These are phyloP conservation scores for Nephrotoma appendiculata DNA, from an alignment of 2,888 invertebrate genomes.

Conservation along the genomic window DNA sequence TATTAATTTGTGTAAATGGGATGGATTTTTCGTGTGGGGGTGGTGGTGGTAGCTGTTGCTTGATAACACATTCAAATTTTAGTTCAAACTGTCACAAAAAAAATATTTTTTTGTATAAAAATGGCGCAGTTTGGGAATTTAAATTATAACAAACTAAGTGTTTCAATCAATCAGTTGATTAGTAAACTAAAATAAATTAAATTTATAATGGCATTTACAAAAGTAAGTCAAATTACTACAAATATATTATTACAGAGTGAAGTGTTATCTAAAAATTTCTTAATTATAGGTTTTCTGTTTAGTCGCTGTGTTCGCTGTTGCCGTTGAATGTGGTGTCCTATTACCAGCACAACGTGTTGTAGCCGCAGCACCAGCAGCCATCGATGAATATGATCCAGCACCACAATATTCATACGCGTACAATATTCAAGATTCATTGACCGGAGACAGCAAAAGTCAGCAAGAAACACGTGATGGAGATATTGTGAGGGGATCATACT, in stretches of 20 bases:
- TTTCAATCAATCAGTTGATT: background rate
- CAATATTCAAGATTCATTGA: slow-evolving; percentile 35
- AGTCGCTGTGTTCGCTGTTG: background rate
- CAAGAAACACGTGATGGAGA: slow-evolving; percentile 39
- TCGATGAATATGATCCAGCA: slow-evolving; percentile 34
- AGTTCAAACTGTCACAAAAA: background rate
- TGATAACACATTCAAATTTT: background rate
- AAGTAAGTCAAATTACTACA: background rate
- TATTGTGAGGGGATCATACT: slow-evolving; percentile 39
- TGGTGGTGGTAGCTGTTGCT: background rate
- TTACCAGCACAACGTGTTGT: slow-evolving; percentile 17
- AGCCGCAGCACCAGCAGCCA: slow-evolving; percentile 7
- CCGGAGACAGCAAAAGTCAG: slow-evolving; percentile 41
- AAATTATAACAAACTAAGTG: background rate
- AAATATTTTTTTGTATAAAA: background rate
- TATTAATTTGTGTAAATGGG: background rate
- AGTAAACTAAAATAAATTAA: background rate
- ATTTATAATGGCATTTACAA: background rate
- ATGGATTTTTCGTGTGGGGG: background rate
- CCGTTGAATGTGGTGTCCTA: background rate
- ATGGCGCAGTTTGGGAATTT: background rate
- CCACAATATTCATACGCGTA: slow-evolving; percentile 41
- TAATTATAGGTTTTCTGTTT: background rate
- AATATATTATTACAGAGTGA: background rate
- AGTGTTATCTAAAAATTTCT: background rate